Base-by-base conservation (phyloP, 2,113 vertebrate genomes). In the Herpetotheres cachinnans region DNA sequence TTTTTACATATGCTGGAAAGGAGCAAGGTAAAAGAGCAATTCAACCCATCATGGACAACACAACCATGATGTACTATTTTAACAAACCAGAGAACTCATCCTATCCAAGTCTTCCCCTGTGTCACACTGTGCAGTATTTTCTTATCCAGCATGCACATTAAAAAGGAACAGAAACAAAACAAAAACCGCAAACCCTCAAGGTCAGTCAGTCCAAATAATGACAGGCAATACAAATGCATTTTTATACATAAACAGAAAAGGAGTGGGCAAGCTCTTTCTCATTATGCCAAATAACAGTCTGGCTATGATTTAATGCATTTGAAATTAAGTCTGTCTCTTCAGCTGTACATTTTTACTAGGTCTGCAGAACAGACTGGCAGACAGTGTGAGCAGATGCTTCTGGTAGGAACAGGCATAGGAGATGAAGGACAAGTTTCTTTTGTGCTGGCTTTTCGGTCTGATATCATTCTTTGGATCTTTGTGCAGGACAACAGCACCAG, bases 261-360 rank as follows among this genome's bases (percentile, higher is more conserved):
- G 93, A 96, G 82, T 80, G 87, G 82, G 88, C 82, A 94, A 90
- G 76, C 58, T 93, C 92, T 94, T 91, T 87, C 86, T 93, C 76
- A 86, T 95, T 94, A 90, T 95, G 94, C 88, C 95, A 95, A 66
- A 61, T 88, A 82, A 74, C 88, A 96, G 92, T 92, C 86, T 96
- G 93, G 90, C 92, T 95, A 81, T 97, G 95, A 96, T 95, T 96
- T 97, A 96, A 96, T 94, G 92, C 80, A 86, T 95, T 93, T 95
- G 82, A 97, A 96, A 97, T 96, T 95, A 95, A 95, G 95, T 94
- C 95, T 97, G 95, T 92, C 96, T 97, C 90, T 91, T 97, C 95
- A 97, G 90, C 93, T 96, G 95, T 90, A 97, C 71, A 47, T 88
- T 96, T 96, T 88, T 90, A 86, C 95, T 95, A 74, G 85, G 80